Base-by-base conservation (phyloP, 2,113 vertebrate species). In the Sceloporus undulatus region DNA sequence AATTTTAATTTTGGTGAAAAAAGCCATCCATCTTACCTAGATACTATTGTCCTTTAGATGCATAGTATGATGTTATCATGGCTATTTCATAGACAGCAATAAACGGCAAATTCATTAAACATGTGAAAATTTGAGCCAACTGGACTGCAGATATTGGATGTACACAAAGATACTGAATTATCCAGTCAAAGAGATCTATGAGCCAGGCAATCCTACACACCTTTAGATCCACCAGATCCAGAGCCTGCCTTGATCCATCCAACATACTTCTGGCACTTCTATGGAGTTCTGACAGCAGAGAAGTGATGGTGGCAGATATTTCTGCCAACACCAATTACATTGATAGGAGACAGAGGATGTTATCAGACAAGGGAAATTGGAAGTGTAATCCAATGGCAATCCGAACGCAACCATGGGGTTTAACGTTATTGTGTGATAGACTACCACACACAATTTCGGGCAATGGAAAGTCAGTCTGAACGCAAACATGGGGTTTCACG, bases 11-110 rank as follows among this genome's bases (percentile, higher is more conserved):
- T 73, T 5, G 0, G 34, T 48, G 13, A 83, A 85, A 71, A 80
- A 42, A 75, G 34, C 76, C 78, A 85, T 66, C 85, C 40, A 85
- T 65, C 79, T 59, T 5, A 29, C 82, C 70, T 5, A 84, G n/a
- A 56, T 38, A 73, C 6, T 34, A 56, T 56, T 73, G 38, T 75
- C 13, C 34, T 54, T n/a, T n/a, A 73, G 19, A 70, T 14, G 66
- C 66, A 87, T 38, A 13, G 27, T 14, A 2, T 54, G 29, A 86
- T 68, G 1, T 23, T 21, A n/a, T 1, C 68, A 23, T 40, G 23
- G 4, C 70, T 23, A 23, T n/a, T 84, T 21, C 19, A 27, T 38
- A 25, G 52, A 1, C 4, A 38, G 48, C 52, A 84, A 65, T 9
- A 18, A 77, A 3, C 42, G 25, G 8, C 1, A 52, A 70, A 86